Percentiles rank a stretch among this genome's conserved stretches.
phyloP scores from a whole-genome alignment of 1,140 invertebrate genomes.

The Brachionus sp. region DNA sequence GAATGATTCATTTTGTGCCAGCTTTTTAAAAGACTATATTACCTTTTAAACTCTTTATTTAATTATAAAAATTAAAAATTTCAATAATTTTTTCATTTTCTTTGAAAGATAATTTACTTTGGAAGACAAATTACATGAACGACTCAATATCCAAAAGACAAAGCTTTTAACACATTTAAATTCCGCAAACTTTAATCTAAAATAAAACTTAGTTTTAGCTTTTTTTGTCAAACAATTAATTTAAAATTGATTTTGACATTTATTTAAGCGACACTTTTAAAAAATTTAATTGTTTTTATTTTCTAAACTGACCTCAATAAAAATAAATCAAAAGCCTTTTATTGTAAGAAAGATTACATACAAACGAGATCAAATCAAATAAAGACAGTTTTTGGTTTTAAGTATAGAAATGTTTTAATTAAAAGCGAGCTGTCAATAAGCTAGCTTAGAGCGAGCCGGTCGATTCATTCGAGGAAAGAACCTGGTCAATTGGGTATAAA shows the following conservation, averaged over 20 bases:
- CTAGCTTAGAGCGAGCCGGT: neutral
- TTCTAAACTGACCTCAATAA: neutral
- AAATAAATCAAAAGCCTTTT: neutral
- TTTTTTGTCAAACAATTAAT: neutral
- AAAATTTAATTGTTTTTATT: slow-evolving; percentile 1
- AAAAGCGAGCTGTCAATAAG: neutral
- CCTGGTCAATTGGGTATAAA: neutral
- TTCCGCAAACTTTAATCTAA: neutral
- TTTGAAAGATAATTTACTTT: neutral
- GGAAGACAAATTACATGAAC: neutral
- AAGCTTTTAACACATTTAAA: neutral
- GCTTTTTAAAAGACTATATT: too few species aligned
- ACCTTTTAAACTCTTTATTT: too few species aligned
- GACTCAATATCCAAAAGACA: too few species aligned
- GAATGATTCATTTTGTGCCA: neutral
- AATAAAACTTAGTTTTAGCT: neutral
- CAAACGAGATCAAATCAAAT: slow-evolving; percentile 1
- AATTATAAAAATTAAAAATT: neutral
- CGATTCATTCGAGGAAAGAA: neutral
- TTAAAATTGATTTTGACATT: neutral
- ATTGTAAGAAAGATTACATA: neutral
- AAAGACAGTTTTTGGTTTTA: neutral
- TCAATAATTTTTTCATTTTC: neutral
- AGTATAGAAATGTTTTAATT: slow-evolving; percentile 5
- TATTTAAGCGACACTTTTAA: neutral